A percentile compares a stretch with the other conserved stretches of the same genome.
Evolutionary conservation across 2,797 vertebrate genomes (phyloP).

Genomic region (Percopsis omiscomaycus): DNA sequence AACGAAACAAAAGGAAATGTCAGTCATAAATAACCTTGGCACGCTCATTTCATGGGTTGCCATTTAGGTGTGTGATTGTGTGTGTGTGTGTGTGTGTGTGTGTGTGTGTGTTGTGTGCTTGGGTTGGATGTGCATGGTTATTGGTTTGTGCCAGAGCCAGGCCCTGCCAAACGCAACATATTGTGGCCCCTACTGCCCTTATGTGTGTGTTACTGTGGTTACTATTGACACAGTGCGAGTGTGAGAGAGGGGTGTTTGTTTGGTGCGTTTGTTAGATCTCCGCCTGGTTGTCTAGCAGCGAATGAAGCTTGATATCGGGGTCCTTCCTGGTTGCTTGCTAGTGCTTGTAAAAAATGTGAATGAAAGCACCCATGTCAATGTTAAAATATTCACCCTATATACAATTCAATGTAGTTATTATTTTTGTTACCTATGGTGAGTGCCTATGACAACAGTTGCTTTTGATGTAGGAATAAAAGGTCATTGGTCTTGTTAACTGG

Average conservation of each 20-base stretch:
- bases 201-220: slow-evolving; percentile 57
- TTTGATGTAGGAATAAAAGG: too few species aligned
- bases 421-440: too few species aligned
- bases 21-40: slow-evolving; percentile 48
- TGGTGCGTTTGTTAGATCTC: slow-evolving; percentile 35
- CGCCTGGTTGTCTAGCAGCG: slow-evolving; percentile 21
- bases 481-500: too few species aligned
- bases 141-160: background rate
- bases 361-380: background rate
- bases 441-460: too few species aligned
- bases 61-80: slow-evolving; percentile 1
- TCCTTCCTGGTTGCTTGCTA: slow-evolving; percentile 2
- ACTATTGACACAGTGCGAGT: slow-evolving; percentile 64
- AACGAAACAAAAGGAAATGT: slow-evolving; percentile 52
- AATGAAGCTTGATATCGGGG: slow-evolving; percentile 14
- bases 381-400: too few species aligned
- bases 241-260: slow-evolving; percentile 41
- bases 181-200: slow-evolving; percentile 36
- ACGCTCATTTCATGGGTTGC: slow-evolving; percentile 27
- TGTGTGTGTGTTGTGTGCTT: slow-evolving; percentile 1
- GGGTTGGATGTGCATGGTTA: background rate
- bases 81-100: background rate
- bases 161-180: slow-evolving; percentile 13
- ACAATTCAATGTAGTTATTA: too few species aligned
- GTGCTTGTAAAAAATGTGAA: slow-evolving; percentile 2